A percentile compares a stretch with the other conserved stretches of the same genome.
Evolutionary conservation across 1,140 invertebrate genomes (phyloP).

Genomic region (Pinna nobilis): DNA sequence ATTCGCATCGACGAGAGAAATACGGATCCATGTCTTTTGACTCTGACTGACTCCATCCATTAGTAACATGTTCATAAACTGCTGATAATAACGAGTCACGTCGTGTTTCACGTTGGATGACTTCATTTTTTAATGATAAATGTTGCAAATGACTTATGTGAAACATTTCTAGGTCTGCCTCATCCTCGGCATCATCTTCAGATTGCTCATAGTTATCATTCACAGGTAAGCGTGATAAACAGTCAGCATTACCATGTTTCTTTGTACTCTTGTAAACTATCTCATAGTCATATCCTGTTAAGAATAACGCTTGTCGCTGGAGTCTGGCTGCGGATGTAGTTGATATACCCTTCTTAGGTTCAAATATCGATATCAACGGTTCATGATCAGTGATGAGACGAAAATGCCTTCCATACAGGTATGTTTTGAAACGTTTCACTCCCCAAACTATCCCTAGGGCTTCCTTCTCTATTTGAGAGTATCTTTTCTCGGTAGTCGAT

Average conservation of each 20-base stretch:
- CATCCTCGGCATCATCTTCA: too few species aligned
- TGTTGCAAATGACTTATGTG: slow-evolving; percentile 1
- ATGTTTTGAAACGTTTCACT: slow-evolving; percentile 77
- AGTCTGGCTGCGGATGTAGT: slow-evolving; percentile 62
- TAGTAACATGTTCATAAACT: slow-evolving; percentile 4
- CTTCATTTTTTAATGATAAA: slow-evolving; percentile 3
- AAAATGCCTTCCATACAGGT: slow-evolving; percentile 73
- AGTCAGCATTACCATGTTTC: slow-evolving; percentile 44
- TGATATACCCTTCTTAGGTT: slow-evolving; percentile 57
- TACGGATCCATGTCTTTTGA: slow-evolving; percentile 10
- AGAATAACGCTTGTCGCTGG: slow-evolving; percentile 69
- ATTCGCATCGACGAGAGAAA: slow-evolving; percentile 15
- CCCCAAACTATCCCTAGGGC: slow-evolving; percentile 76
- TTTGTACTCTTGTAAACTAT: slow-evolving; percentile 50
- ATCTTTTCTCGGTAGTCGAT: slow-evolving; percentile 73
- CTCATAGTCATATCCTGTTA: slow-evolving; percentile 69
- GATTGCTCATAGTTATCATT: too few species aligned
- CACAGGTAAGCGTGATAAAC: slow-evolving; percentile 40
- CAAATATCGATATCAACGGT: slow-evolving; percentile 70
- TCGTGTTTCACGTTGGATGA: background rate
- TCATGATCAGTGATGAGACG: slow-evolving; percentile 71
- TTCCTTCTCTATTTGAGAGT: slow-evolving; percentile 78
- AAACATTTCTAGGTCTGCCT: background rate
- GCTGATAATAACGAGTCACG: slow-evolving; percentile 13
- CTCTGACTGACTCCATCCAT: slow-evolving; percentile 3